Evolutionary conservation across 2,888 invertebrate genomes (phyloP), one percentile per base, ranked within the genome.

Genomic region (Tholera decimalis): DNA sequence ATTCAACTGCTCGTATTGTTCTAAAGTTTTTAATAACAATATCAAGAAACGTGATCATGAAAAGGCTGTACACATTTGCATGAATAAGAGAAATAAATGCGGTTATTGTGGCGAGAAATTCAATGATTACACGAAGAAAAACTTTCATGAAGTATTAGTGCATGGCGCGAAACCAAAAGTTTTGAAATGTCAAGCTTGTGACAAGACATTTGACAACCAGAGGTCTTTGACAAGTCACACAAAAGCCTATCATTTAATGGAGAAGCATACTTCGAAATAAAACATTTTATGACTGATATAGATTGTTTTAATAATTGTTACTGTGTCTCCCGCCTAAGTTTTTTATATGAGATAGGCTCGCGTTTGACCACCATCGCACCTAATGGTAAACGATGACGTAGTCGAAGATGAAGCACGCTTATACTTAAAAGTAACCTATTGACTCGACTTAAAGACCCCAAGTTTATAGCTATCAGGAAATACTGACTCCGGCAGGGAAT

Each of bases 171-270:
- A 91, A 54, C 90, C 92, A 1, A 76, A 91, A 0, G 88, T 92
- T 0, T 83, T 95, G 8, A 87, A 88, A 5, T 96, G 96, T 59
- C 89, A 91, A 18, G 92, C 95, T 0, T 96, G 96, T 66, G 92
- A 92, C 0, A 94, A 92, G 66, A 88, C 86, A 0, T 96, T 95
- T 73, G 91, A 92, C 35, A 95, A 95, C 63, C 95, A 95, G 41
- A 91, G 95, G 26, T 87, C 95, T 9, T 81, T 96, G 20, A 94
- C 92, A 5, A 88, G 90, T 1, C 96, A 96, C 55, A 93, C 91
- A 24, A 90, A 95, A 53, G 80, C 79, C 0, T 91, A 87, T 56
- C 93, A 93, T 78, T 73, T 91, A 57, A 85, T 91, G 88, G 85
- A 88, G 55, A 85, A 86, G 33, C 65, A 80, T 41, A 41, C 22